phyloP scores from a whole-genome alignment of 2,113 vertebrate genomes.

The Coptodon rendalli region DNA sequence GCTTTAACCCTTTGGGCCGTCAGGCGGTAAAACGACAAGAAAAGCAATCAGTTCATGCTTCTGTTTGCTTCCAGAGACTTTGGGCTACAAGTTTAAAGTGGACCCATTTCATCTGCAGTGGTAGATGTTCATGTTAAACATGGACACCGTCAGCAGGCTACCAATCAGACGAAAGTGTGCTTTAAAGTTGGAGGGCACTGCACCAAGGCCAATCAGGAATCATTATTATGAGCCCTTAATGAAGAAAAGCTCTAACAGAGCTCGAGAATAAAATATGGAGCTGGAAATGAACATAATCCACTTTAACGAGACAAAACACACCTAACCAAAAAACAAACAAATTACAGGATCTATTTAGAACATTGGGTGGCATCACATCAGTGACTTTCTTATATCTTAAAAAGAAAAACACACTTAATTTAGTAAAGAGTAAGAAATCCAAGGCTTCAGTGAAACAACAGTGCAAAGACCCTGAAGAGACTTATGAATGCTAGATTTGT shows the following conservation, averaged over 20 bases:
- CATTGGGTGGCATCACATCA: not conserved
- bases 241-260: not conserved
- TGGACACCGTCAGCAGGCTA: not conserved
- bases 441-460: not conserved
- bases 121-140: not conserved
- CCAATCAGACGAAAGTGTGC: not conserved
- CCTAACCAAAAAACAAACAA: not conserved
- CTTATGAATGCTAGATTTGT: not conserved
- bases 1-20: not conserved
- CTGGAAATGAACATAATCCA: not conserved
- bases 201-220: not conserved
- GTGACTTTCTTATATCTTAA: not conserved
- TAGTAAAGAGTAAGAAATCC: not conserved
- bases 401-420: not conserved
- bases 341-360: not conserved
- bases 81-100: not conserved
- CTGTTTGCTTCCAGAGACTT: not conserved
- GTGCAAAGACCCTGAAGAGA: not conserved
- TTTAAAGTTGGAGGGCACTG: not conserved
- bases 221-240: not conserved
- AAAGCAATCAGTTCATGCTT: not conserved
- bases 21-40: not conserved
- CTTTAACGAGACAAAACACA: not conserved
- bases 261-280: not conserved
- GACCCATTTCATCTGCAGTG: not conserved